Base-by-base conservation (phyloP, 1,140 invertebrate genomes). In the Cheumatopsyche charites region DNA sequence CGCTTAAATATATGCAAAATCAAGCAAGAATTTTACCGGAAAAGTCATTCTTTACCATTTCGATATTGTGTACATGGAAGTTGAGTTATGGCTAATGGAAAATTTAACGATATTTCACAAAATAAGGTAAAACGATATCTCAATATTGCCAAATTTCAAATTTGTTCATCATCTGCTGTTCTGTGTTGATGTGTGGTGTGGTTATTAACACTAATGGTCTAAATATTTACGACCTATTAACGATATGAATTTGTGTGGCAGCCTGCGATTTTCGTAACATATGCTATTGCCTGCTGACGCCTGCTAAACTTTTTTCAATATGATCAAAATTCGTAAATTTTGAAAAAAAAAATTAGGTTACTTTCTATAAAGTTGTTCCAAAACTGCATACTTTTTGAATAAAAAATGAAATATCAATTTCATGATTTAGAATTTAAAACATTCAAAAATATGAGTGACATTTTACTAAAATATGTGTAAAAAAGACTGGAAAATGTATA, bases 271-370 rank as follows among this genome's bases (percentile, higher is more conserved):
- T 62, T 45, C 2, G 15, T n/a, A 65, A 26, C 62, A 65, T 65
- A 65, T 65, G 62, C 62, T 29, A 65, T 65, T 41, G 29, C 62
- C 62, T 65, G 62, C 62, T 65, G 62, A 65, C 62, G 62, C 62
- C 41, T 65, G 62, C 62, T 65, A 65, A 45, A 41, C 45, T 65
- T 65, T 65, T 65, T 65, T 45, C 12, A 49, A 49, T 49, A 49
- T 49, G 13, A 15, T 49, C 13, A 5, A 13, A 49, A 49, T 49
- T 49, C 45, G 45, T 49, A 13, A 19, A n/a, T 13, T 19, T 19
- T 15, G 13, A 49, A 15, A 49, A 49, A 49, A 49, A 3, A 49
- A 5, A 3, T 3, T 5, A 15, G 45, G 45, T 5, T 49, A 5
- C 29, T 36, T 9, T 36, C 29, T 36, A 36, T 4, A 4, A 36